Conservation (phyloP, 1,140 invertebrate species). For the Bradynema listronoti region DNA sequence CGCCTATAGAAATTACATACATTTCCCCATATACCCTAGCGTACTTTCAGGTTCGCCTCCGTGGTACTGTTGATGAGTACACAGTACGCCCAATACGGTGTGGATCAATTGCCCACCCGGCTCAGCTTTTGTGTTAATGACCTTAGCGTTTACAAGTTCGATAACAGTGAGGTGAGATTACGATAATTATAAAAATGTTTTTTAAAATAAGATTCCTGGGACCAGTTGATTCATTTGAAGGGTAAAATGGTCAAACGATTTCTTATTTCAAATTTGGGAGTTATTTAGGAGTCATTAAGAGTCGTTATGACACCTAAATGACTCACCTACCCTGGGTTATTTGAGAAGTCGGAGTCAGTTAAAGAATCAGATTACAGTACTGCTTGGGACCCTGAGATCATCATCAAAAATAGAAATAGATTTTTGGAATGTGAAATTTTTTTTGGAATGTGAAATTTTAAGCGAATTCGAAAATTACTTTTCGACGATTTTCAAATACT, state of each 20-base stretch:
- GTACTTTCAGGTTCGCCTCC: slow-evolving; percentile 46
- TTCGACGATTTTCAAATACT: slow-evolving; percentile 31
- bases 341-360: too few species aligned
- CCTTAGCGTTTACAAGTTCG: slow-evolving; percentile 50
- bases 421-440: too few species aligned
- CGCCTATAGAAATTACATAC: slow-evolving; percentile 1
- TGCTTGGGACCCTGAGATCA: neutral
- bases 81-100: slow-evolving; percentile 51
- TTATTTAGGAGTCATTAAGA: too few species aligned
- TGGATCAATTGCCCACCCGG: slow-evolving; percentile 48
- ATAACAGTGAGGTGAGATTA: slow-evolving; percentile 43
- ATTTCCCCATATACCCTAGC: too few species aligned
- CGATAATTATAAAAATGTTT: neutral
- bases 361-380: too few species aligned
- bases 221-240: too few species aligned
- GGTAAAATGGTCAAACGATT: too few species aligned
- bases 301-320: too few species aligned
- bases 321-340: too few species aligned
- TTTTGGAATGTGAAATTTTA: slow-evolving; percentile 4
- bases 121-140: slow-evolving; percentile 52
- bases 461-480: slow-evolving; percentile 34
- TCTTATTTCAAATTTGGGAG: too few species aligned
- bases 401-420: too few species aligned
- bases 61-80: slow-evolving; percentile 47
- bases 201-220: too few species aligned